Base-by-base conservation (phyloP, 2,113 vertebrate genomes). In the Dolichotis patagonum region DNA sequence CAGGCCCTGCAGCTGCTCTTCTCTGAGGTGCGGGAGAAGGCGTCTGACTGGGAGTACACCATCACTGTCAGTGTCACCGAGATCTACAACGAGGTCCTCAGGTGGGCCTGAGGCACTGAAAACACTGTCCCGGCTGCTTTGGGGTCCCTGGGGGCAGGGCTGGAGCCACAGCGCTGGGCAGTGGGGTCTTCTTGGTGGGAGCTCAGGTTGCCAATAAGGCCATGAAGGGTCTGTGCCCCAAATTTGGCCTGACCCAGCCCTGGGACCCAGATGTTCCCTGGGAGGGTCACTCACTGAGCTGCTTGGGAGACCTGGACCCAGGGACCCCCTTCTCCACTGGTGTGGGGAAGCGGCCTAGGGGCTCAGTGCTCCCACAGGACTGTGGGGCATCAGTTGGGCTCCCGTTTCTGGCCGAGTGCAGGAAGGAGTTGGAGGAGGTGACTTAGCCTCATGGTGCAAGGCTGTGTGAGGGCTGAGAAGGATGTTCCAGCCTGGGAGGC, bases 31-130 rank as follows among this genome's bases (percentile, higher is more conserved):
- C 98, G 97, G 11, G 98, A 99, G 95, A 99, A 99, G 80, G 98
- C 98, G 0, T 98, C 99, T 0, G 99, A 99, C 98, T 99, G 99
- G 99, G 98, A 99, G 69, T 99, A 99, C 4, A 86, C 98, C 93
- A 99, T 99, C 98, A 99, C 98, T 0, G 99, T 99, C 97, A 99
- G 99, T 8, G 99, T 99, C 0, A 99, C 99, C 0, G 99, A 99
- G 98, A 99, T 99, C 96, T 99, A 99, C 99, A 99, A 99, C 0
- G 99, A 99, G 97, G 98, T 98, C 0, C 99, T 99, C 95, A 98
- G 99, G 99, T 99, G 71, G 52, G 94, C 41, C 62, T 54, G 30
- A 30, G 77, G 7, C 12, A 4, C 77, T 20, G 38, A 75, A 28
- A 49, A 14, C 14, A 54, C 26, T 58, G 35, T 38, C 32, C 1